These are phyloP conservation scores for Rhamphomyia laevipes DNA, from an alignment of 2,888 invertebrate species.

Conservation along the genomic window DNA sequence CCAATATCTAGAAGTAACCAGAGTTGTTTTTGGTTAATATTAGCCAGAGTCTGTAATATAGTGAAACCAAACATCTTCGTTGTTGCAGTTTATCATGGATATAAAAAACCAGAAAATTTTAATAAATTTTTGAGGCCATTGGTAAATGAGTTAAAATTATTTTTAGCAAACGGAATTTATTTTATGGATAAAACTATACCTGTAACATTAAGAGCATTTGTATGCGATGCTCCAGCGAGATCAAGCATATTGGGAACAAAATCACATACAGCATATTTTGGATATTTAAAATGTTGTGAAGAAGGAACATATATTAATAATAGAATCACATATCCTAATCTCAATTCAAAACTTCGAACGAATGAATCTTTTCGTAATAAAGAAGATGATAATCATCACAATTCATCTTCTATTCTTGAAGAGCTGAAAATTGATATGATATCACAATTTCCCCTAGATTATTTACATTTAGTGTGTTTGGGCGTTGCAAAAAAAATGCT, in stretches of 20 bases:
- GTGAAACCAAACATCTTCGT: too few species aligned
- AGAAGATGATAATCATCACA: constrained; percentile 14
- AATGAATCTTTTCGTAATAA: constrained; percentile 7
- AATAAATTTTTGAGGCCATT: background rate
- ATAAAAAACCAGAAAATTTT: background rate
- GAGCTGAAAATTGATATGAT: too few species aligned
- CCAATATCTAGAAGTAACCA: too few species aligned
- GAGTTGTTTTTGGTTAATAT: too few species aligned
- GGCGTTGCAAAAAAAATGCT: too few species aligned
- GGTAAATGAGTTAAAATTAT: background rate
- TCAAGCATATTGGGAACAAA: background rate
- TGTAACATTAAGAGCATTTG: background rate
- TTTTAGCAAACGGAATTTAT: background rate
- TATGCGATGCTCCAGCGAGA: background rate
- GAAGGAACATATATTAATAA: constrained; percentile 13
- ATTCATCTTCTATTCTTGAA: constrained; percentile 12
- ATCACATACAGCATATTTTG: constrained; percentile 8
- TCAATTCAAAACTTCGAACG: constrained; percentile 1
- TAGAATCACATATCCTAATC: constrained; percentile 9
- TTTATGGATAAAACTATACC: background rate
- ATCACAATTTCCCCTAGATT: too few species aligned
- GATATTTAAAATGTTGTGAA: constrained; percentile 8
- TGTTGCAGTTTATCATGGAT: too few species aligned
- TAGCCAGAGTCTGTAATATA: too few species aligned
- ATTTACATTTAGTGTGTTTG: too few species aligned